Conservation (phyloP, 2,113 vertebrate species). For the Gavialis gangeticus region DNA sequence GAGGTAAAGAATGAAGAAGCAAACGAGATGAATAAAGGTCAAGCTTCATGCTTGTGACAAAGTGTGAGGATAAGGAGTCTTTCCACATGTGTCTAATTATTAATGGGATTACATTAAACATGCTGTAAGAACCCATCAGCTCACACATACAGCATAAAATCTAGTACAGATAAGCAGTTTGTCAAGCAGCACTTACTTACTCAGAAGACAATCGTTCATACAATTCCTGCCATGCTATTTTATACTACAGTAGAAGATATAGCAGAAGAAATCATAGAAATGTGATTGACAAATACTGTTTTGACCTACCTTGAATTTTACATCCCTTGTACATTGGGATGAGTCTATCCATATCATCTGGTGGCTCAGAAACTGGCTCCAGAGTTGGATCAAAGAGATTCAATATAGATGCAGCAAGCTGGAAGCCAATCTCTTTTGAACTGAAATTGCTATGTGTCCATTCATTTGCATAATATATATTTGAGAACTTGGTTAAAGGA, state of each 20-base stretch:
- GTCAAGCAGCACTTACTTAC: not conserved
- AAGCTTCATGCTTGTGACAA: not conserved
- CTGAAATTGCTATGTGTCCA: slow-evolving; percentile 87
- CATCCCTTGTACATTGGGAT: slow-evolving; percentile 84
- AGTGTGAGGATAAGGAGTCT: not conserved
- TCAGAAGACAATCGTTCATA: not conserved
- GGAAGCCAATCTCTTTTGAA: slow-evolving; percentile 90
- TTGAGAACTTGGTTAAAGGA: slow-evolving; percentile 92
- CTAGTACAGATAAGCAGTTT: not conserved
- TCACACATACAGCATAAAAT: not conserved
- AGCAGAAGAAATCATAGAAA: not conserved
- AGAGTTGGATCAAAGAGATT: slow-evolving; percentile 84
- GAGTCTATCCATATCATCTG: slow-evolving; percentile 75
- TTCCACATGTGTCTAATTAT: not conserved
- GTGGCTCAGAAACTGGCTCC: slow-evolving; percentile 44
- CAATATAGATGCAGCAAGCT: slow-evolving; percentile 86
- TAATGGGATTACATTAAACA: not conserved
- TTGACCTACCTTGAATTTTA: slow-evolving; percentile 88
- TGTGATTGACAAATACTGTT: not conserved
- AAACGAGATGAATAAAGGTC: not conserved
- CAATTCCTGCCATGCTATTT: not conserved
- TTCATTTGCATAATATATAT: slow-evolving; percentile 81
- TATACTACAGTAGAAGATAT: not conserved
- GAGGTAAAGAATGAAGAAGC: not conserved
- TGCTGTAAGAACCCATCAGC: not conserved